Base-by-base conservation (phyloP, 2,888 invertebrate species). In the Entomobrya proxima region DNA sequence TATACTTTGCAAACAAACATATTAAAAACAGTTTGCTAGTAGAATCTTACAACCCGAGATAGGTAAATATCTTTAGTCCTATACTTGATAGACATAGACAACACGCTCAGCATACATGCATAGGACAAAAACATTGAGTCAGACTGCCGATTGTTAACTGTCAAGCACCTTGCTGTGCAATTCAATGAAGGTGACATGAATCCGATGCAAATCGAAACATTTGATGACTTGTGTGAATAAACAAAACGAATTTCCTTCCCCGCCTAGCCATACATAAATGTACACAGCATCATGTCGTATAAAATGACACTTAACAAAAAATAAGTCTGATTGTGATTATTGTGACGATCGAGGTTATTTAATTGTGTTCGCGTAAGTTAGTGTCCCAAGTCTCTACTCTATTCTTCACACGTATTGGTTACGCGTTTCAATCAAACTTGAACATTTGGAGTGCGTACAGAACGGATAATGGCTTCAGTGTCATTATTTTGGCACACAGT, bases 141-240 rank as follows among this genome's bases (percentile, higher is more conserved):
- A 15, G 1, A n/a, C n/a, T n/a, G 64, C 27, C 55, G 27, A 55
- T 55, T 35, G 64, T 64, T 18, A 15, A 35, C 18, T 64, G 64
- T 64, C 35, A 64, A 64, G 64, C 64, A 64, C 64, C 64, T 64
- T 64, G 64, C 64, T 64, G 64, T 64, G 64, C 64, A 32, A 64
- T 64, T 64, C 64, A 35, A 37, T n/a, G 64, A 64, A 64, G 64
- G 35, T 64, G 64, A 64, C 64, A 64, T 37, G 18, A 35, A 64
- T 64, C 32, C 64, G 64, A 32, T 35, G 32, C 32, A 64, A 64
- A 64, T 64, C 64, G 35, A 64, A 64, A 64, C 37, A 35, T 35
- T 64, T 64, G 64, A 32, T 64, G 32, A 64, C 35, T 64, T 18
- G 64, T 55, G 55, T 55, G 55, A 55, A 55, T n/a, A 55, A 55